Evolutionary conservation across 1,140 invertebrate species (phyloP), one percentile per base, ranked within the genome.

Genomic region (Venturia canescens): DNA sequence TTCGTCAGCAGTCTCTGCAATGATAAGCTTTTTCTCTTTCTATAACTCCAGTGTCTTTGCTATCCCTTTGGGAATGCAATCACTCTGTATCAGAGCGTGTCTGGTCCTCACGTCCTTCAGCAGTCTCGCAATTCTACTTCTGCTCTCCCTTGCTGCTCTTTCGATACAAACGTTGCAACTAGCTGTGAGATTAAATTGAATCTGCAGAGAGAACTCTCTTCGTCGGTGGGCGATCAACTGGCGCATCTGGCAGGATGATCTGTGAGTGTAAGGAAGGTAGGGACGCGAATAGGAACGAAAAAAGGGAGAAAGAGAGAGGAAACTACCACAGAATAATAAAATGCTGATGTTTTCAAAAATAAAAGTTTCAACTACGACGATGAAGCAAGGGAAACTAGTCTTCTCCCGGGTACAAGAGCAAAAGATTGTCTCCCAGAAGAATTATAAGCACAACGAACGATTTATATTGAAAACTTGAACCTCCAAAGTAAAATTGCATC

Each of bases 141-240:
- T 72, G 60, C 77, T 80, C 38, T 57, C 76, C 67, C 79, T 80
- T 48, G 71, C 31, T 71, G 27, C 57, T 26, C 23, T 66, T 26
- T 26, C 44, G 44, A 72, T 72, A 71, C 69, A 21, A 26, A 44
- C 70, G 23, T 57, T 78, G 66, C 60, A 29, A 53, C 79, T 75
- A 78, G 69, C 81, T 80, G 60, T 70, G 80, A 83, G 85, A 87
- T 88, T 87, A 90, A 88, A 89, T 89, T 89, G 83, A 87, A 89
- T 88, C 79, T 84, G 79, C 78, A 78, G 80, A 29, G 82, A 80
- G 44, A 44, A 44, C 38, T 44, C 69, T 84, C 84, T 84, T 83
- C 79, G 81, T 67, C 80, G 67, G 63, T 26, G 34, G n/a, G n/a
- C 67, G 82, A 85, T 84, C 84, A 84, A 81, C 79, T 78, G 78